A percentile compares a stretch with the other conserved stretches of the same genome.
These are phyloP conservation scores for Salvator merianae DNA, from an alignment of 2,113 vertebrate species.

Conservation along the genomic window DNA sequence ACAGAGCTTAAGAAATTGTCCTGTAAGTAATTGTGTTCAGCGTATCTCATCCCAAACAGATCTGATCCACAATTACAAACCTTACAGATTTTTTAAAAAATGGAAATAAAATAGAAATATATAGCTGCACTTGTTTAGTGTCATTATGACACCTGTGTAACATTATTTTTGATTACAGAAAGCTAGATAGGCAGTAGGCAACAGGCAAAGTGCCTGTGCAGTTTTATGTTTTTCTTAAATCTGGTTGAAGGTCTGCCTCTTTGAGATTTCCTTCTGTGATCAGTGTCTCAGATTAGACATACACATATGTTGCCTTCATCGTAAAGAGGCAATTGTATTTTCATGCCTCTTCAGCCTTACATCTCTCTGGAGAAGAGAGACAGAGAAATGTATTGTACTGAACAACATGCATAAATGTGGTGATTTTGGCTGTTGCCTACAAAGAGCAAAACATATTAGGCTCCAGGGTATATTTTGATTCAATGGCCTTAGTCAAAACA, in stretches of 20 bases:
- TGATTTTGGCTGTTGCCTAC: not conserved
- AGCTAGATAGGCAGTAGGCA: not conserved
- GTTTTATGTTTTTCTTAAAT: constrained; percentile 30
- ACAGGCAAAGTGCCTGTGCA: no score
- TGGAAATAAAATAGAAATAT: not conserved
- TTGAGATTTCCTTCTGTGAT: constrained; percentile 20
- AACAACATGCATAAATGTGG: constrained; percentile 16
- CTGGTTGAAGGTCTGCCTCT: constrained; percentile 21
- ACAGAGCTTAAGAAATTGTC: not conserved
- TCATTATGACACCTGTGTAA: not conserved
- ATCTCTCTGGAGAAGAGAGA: constrained; percentile 32
- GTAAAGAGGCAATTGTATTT: constrained; percentile 24
- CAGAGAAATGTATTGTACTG: constrained; percentile 18
- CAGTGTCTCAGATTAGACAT: constrained; percentile 26
- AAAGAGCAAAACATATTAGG: constrained; percentile 36
- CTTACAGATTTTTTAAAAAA: not conserved
- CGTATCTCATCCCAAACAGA: not conserved
- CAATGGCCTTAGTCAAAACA: constrained; percentile 36
- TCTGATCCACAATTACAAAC: not conserved
- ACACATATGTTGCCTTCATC: constrained; percentile 22
- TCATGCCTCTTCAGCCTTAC: constrained; percentile 32
- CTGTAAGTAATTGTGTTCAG: not conserved
- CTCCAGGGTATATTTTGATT: constrained; percentile 24
- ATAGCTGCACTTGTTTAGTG: not conserved
- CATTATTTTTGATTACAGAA: constrained; percentile 37